Evolutionary conservation across 2,888 invertebrate genomes (phyloP).

Genomic region (Morpho helenor): DNA sequence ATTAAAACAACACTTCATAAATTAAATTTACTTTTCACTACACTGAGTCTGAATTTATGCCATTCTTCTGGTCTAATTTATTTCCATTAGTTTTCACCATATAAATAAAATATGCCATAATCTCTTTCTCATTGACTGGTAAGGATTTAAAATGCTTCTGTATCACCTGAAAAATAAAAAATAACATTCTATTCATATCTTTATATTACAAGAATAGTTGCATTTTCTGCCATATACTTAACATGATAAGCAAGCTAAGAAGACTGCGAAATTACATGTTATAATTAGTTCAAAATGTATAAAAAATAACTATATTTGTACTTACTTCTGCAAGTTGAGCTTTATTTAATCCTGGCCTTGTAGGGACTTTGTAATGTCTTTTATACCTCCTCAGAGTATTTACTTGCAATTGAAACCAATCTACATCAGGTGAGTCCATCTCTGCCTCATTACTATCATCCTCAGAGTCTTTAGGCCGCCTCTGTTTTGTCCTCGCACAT

Average conservation of each 20-base stretch:
- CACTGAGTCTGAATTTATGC: slow-evolving; percentile 82
- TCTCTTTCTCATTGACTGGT: slow-evolving; percentile 96
- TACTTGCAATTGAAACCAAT: slow-evolving; percentile 94
- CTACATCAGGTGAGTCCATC: slow-evolving; percentile 94
- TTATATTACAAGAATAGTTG: no score
- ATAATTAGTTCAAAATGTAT: no score
- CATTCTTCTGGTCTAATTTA: slow-evolving; percentile 91
- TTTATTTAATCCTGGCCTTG: slow-evolving; percentile 95
- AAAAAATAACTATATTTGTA: neutral
- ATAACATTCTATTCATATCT: neutral
- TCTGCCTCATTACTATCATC: slow-evolving; percentile 97
- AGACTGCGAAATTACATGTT: no score
- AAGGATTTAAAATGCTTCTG: slow-evolving; percentile 97
- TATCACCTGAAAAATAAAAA: slow-evolving; percentile 85
- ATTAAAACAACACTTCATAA: slow-evolving; percentile 44
- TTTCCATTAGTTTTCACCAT: slow-evolving; percentile 96
- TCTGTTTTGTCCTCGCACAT: slow-evolving; percentile 93
- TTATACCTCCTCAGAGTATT: slow-evolving; percentile 97
- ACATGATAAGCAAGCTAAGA: no score
- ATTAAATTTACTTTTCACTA: slow-evolving; percentile 36
- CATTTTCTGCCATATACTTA: no score
- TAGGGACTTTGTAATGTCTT: slow-evolving; percentile 94
- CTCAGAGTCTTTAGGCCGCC: slow-evolving; percentile 93
- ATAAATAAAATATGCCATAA: slow-evolving; percentile 96
- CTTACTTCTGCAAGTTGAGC: slow-evolving; percentile 96